phyloP scores from a whole-genome alignment of 2,113 vertebrate species.

The Austrofundulus limnaeus region DNA sequence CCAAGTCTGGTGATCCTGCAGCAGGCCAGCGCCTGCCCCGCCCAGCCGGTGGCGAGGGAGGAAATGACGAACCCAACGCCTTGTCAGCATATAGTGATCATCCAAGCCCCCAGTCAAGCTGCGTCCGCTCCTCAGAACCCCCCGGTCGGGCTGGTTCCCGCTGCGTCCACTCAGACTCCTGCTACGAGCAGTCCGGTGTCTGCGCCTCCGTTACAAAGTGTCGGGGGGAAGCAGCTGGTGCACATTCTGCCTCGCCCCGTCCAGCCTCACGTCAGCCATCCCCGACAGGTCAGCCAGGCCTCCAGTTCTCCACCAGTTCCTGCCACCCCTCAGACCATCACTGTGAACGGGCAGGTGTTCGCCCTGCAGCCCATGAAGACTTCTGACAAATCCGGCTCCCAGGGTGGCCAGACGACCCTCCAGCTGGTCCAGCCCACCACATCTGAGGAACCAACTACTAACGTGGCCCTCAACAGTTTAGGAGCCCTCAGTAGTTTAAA shows the following conservation, averaged over 20 bases:
- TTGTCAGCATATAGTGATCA: slow-evolving; percentile 97
- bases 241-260: slow-evolving; percentile 93
- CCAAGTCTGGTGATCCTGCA: slow-evolving; percentile 95
- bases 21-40: slow-evolving; percentile 83
- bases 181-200: slow-evolving; percentile 77
- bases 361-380: slow-evolving; percentile 93
- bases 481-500: slow-evolving; percentile 95
- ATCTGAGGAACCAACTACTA: slow-evolving; percentile 91
- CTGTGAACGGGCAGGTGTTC: slow-evolving; percentile 95
- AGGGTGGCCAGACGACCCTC: slow-evolving; percentile 81
- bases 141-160: slow-evolving; percentile 81
- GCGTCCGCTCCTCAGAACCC: slow-evolving; percentile 78
- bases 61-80: slow-evolving; percentile 86
- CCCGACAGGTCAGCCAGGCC: slow-evolving; percentile 45
- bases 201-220: slow-evolving; percentile 83
- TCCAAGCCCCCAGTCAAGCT: slow-evolving; percentile 90
- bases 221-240: slow-evolving; percentile 93
- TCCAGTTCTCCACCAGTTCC: slow-evolving; percentile 60
- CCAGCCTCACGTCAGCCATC: slow-evolving; percentile 47
- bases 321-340: slow-evolving; percentile 91
- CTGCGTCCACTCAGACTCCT: slow-evolving; percentile 73
- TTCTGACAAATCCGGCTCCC: slow-evolving; percentile 83
- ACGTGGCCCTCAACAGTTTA: slow-evolving; percentile 92
- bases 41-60: slow-evolving; percentile 85
- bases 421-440: slow-evolving; percentile 94